These are phyloP conservation scores for Drosophila ustulata DNA, from an alignment of 2,888 invertebrate species.

Conservation along the genomic window DNA sequence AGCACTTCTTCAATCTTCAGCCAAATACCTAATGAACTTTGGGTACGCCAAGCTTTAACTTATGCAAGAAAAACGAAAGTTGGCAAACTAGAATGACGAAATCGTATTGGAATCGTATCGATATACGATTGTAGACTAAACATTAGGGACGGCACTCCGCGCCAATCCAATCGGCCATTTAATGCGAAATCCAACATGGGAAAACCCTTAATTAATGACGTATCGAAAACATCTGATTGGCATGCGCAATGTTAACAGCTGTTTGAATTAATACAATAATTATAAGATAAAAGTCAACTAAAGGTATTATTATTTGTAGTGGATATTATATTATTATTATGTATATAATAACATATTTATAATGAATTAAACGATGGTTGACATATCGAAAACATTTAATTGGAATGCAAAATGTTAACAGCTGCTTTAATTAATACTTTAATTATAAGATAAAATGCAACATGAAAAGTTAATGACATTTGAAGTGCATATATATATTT, in stretches of 20 bases:
- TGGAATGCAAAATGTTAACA: no score
- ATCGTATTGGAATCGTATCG: constrained; percentile 14
- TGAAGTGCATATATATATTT: no score
- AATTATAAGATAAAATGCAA: no score
- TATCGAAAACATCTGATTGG: constrained; percentile 5
- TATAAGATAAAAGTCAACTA: no score
- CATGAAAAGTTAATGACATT: no score
- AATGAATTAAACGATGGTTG: no score
- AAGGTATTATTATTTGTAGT: no score
- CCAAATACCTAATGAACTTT: constrained; percentile 40
- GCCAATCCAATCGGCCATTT: background rate
- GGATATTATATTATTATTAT: no score
- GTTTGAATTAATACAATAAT: background rate
- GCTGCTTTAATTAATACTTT: no score
- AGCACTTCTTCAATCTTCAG: constrained; percentile 15
- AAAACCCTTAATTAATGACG: background rate
- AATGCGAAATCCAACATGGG: background rate
- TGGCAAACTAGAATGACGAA: constrained; percentile 23
- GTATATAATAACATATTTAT: no score
- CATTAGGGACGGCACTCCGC: constrained; percentile 12
- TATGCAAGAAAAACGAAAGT: constrained; percentile 66
- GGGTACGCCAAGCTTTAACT: constrained; percentile 46
- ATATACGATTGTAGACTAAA: constrained; percentile 35
- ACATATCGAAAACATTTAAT: no score
- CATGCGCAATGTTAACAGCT: background rate